Evolutionary conservation across 2,888 invertebrate genomes (phyloP).

Genomic region (Brachylomia viminalis): DNA sequence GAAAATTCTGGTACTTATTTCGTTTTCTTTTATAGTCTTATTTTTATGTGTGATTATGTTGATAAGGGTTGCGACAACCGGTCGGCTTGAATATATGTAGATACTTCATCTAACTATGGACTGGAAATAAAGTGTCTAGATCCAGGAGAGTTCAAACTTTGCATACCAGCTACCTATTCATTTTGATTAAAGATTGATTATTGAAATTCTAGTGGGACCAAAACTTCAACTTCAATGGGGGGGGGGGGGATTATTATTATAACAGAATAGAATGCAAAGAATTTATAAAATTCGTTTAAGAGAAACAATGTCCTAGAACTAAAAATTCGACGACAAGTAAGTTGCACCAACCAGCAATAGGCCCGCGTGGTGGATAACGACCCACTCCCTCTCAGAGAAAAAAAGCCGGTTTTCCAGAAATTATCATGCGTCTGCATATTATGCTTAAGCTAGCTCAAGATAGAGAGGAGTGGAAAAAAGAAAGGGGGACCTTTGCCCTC

Average conservation of each 20-base stretch:
- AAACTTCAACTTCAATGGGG: background rate
- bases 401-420: background rate
- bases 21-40: constrained; percentile 23
- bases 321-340: background rate
- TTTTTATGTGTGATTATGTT: constrained; percentile 33
- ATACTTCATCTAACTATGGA: background rate
- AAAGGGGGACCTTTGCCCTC: too few relatives aligned
- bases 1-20: constrained; percentile 5
- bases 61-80: constrained; percentile 28
- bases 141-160: background rate
- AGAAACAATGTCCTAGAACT: background rate
- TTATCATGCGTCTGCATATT: too few relatives aligned
- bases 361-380: background rate
- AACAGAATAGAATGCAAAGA: background rate
- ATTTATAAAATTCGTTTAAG: background rate
- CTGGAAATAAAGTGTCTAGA: constrained; percentile 2
- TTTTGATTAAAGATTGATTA: background rate
- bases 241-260: background rate
- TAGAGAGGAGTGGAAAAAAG: too few relatives aligned
- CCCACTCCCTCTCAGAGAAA: background rate
- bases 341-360: background rate
- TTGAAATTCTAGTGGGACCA: background rate
- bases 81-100: constrained; percentile 3
- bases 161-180: background rate
- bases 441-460: background rate